A percentile compares a stretch with the other conserved stretches of the same genome.
These are phyloP conservation scores for Omphaloscelis lunosa DNA, from an alignment of 2,888 invertebrate species.

Conservation along the genomic window DNA sequence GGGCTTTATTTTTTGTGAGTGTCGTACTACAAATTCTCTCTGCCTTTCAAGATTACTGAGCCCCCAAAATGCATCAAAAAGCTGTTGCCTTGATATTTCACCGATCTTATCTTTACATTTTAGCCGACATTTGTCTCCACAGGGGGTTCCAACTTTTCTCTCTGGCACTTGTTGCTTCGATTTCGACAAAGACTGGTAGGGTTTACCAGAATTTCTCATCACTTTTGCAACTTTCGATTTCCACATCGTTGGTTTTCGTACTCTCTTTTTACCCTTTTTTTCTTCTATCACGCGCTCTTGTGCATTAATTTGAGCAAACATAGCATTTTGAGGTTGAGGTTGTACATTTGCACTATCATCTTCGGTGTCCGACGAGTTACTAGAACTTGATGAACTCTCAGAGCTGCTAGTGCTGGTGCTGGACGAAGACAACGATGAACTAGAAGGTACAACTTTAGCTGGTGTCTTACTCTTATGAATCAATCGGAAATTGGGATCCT, in stretches of 20 bases:
- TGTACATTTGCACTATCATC: background rate
- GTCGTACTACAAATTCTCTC: background rate
- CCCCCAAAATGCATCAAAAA: background rate
- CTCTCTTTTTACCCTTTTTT: background rate
- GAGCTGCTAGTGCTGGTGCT: background rate
- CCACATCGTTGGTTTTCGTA: background rate
- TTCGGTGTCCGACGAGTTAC: background rate
- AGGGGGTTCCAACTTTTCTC: background rate
- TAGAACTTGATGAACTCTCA: background rate
- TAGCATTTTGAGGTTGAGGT: background rate
- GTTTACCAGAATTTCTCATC: background rate
- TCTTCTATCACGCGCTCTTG: background rate
- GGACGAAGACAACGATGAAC: background rate
- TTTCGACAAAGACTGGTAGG: background rate
- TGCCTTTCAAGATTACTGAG: background rate
- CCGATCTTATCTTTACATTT: background rate
- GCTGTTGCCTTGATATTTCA: no score
- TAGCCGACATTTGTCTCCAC: background rate
- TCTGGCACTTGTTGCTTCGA: background rate
- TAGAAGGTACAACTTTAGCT: background rate
- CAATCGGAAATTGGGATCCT: background rate
- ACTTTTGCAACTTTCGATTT: background rate
- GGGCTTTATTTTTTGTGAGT: constrained; percentile 1
- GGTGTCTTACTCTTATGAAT: background rate
- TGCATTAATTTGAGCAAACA: background rate